phyloP scores from a whole-genome alignment of 2,888 invertebrate genomes.

The Pristionchus arcanus region DNA sequence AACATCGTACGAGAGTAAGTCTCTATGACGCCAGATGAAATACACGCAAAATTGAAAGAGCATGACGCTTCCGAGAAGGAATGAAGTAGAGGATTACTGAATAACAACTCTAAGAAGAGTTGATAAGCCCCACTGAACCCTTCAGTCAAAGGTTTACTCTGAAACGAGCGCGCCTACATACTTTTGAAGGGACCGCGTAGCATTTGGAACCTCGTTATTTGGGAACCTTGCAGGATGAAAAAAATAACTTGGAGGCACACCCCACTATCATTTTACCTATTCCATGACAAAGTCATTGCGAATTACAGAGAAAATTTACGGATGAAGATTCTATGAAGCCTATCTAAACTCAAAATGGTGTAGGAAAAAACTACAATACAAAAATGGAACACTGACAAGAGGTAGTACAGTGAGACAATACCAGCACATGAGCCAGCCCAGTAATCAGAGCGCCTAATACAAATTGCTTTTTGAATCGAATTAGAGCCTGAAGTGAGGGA shows the following conservation, averaged over 20 bases:
- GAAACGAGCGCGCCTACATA: background rate
- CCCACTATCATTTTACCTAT: too few relatives aligned
- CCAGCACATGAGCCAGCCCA: background rate
- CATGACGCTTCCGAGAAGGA: background rate
- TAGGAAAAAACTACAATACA: too few relatives aligned
- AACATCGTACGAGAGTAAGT: too few relatives aligned
- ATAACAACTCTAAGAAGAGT: background rate
- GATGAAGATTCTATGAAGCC: too few relatives aligned
- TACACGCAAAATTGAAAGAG: background rate
- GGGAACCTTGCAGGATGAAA: background rate
- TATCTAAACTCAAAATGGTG: too few relatives aligned
- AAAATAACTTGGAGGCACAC: too few relatives aligned
- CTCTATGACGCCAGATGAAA: too few relatives aligned
- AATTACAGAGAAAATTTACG: too few relatives aligned
- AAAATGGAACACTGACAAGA: background rate
- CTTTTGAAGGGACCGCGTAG: background rate
- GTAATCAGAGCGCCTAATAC: background rate
- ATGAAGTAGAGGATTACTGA: background rate
- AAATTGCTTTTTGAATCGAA: conserved; percentile 14
- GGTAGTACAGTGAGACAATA: background rate
- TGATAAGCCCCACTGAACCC: background rate
- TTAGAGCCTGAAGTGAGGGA: background rate
- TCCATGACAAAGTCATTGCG: too few relatives aligned
- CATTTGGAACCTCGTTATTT: background rate
- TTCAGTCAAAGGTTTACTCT: conserved; percentile 21